phyloP scores from a whole-genome alignment of 2,888 invertebrate species.

The Zeuzera pyrina region DNA sequence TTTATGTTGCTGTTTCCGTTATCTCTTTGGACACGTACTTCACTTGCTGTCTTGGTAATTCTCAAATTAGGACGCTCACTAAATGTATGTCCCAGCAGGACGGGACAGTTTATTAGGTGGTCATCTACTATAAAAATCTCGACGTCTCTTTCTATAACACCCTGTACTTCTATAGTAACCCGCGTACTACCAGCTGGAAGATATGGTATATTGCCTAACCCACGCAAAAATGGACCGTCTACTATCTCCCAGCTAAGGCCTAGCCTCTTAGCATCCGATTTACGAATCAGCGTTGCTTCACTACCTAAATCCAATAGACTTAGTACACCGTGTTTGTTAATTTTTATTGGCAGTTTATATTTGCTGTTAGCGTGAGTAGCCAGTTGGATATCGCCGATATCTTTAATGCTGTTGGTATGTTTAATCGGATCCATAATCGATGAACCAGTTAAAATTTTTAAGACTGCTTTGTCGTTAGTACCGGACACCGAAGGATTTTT shows the following conservation, averaged over 20 bases:
- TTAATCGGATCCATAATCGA: too few relatives aligned
- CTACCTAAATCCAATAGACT: slow-evolving; percentile 1
- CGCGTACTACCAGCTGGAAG: background rate
- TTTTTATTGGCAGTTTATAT: background rate
- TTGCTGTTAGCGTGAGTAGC: too few relatives aligned
- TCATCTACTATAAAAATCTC: background rate
- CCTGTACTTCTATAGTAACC: slow-evolving; percentile 1
- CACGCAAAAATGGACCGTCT: background rate
- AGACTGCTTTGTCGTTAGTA: too few relatives aligned
- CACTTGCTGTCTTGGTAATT: too few relatives aligned
- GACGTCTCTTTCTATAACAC: background rate
- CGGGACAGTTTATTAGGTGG: background rate
- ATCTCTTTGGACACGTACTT: too few relatives aligned
- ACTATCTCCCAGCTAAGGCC: background rate
- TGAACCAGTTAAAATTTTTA: too few relatives aligned
- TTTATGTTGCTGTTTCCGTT: too few relatives aligned
- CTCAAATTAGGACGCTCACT: slow-evolving; percentile 5
- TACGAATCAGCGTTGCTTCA: background rate
- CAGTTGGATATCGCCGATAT: too few relatives aligned
- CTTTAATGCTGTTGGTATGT: too few relatives aligned
- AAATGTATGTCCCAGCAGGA: slow-evolving; percentile 7
- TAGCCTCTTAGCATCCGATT: background rate
- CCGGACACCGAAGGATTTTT: too few relatives aligned
- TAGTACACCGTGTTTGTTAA: background rate
- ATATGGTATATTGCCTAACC: background rate